Base-by-base conservation (phyloP, 1,140 invertebrate genomes). In the Potamilus streckersoni region DNA sequence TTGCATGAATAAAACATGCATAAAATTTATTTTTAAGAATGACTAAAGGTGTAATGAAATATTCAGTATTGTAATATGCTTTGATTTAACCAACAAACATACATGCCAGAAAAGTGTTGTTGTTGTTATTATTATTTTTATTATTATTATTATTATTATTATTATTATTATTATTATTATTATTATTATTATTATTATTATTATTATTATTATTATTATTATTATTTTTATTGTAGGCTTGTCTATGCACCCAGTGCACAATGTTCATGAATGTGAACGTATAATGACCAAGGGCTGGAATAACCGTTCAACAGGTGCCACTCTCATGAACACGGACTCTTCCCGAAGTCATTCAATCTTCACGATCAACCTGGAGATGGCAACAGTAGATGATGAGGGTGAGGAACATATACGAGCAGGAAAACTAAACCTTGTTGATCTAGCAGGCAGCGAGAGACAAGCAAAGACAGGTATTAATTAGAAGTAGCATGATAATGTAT, bases 331-430 rank as follows among this genome's bases (percentile, higher is more conserved):
- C 87, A 93, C 94, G 0, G 95, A 95, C 74, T 96, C 95, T 55
- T 91, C 90, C 8, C 91, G 97, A 13, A 93, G 92, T 75, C 96
- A 98, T 88, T 96, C 96, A n/a, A 97, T 98, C 72, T 96, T 98
- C 86, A 96, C 95, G 0, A 93, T 98, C 71, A 94, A 93, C 64
- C 90, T 98, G 17, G 96, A 98, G 89, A 95, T 95, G 90, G 93
- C 95, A 85, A 88, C 88, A 20, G 86, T 87, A n/a, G 83, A 89
- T 74, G 87, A 88, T 8, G 84, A 83, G 14, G 88, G 88, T 13
- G 93, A 93, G 66, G 91, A 91, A 72, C 91, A 90, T 85, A 93
- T 95, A 68, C 89, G 93, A 65, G 87, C 85, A 1, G 71, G 91
- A 69, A 89, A 90, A 79, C 79, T 89, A 15, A 91, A 96, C 91